phyloP scores from a whole-genome alignment of 2,113 vertebrate genomes.

The Opisthocomus hoazin region DNA sequence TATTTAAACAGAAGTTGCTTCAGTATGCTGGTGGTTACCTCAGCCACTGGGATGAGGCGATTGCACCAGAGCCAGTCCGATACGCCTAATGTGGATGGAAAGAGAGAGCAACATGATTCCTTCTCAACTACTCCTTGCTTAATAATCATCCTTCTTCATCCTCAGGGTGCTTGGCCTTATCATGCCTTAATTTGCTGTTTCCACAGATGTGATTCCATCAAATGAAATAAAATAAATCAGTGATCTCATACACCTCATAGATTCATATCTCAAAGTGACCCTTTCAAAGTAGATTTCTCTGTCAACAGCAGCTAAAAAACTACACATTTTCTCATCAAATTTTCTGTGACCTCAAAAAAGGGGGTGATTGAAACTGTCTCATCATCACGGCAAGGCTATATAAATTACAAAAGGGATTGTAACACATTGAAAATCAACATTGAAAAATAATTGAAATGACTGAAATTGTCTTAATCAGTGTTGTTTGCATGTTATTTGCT shows the following conservation, averaged over 20 bases:
- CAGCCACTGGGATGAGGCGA: neutral
- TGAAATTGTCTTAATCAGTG: constrained; percentile 5
- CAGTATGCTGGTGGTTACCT: neutral
- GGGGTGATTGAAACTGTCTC: neutral
- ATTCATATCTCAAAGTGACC: constrained; percentile 4
- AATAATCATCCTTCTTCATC: neutral
- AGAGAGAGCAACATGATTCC: neutral
- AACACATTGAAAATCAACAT: constrained; percentile 16
- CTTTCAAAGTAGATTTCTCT: neutral
- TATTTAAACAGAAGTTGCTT: neutral
- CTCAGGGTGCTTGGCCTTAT: constrained; percentile 20
- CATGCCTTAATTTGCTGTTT: constrained; percentile 17
- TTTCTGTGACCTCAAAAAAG: neutral
- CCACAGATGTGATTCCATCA: neutral
- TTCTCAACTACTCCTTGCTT: constrained; percentile 23
- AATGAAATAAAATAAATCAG: constrained; percentile 16
- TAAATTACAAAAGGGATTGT: constrained; percentile 31
- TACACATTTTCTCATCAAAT: neutral
- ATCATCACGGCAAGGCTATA: neutral
- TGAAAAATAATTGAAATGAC: neutral
- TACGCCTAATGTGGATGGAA: neutral
- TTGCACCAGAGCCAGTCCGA: neutral
- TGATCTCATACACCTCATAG: neutral
- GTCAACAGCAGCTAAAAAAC: neutral
- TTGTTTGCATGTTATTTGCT: constrained; percentile 26